These are phyloP conservation scores for Stenurella melanura DNA, from an alignment of 2,888 invertebrate genomes.

Conservation along the genomic window DNA sequence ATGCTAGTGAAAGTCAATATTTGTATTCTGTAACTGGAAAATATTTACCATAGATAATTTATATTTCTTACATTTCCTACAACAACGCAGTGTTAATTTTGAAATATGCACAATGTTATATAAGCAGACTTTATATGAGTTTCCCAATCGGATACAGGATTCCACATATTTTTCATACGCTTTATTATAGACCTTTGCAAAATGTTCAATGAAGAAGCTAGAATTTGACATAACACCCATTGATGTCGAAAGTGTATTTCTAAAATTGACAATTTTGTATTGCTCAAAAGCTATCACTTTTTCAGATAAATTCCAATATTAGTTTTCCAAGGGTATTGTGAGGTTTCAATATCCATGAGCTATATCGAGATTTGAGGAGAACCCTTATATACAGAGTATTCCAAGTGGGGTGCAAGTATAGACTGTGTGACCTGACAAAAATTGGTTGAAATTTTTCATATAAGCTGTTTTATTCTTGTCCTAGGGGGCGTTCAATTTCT, in stretches of 20 bases:
- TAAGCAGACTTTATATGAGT: background rate
- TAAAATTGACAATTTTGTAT: conserved; percentile 6
- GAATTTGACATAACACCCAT: background rate
- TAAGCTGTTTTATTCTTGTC: too few relatives aligned
- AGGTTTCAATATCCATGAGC: background rate
- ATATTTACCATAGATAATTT: background rate
- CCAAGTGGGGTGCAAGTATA: too few relatives aligned
- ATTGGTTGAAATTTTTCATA: too few relatives aligned
- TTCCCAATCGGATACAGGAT: background rate
- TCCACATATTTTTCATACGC: background rate
- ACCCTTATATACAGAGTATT: too few relatives aligned
- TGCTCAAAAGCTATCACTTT: conserved; percentile 21
- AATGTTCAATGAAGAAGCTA: background rate
- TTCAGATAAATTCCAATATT: conserved; percentile 8
- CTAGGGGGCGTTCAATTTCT: too few relatives aligned
- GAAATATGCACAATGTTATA: background rate
- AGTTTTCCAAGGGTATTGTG: conserved; percentile 5
- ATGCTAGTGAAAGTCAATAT: too few relatives aligned
- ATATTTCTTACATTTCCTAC: background rate
- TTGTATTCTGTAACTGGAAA: background rate
- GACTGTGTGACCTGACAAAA: too few relatives aligned
- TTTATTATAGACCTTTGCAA: conserved; percentile 3
- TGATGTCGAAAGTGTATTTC: background rate
- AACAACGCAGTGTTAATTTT: background rate
- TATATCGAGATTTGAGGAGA: conserved; percentile 11